phyloP scores from a whole-genome alignment of 2,888 invertebrate species.

The Drosophila recens region DNA sequence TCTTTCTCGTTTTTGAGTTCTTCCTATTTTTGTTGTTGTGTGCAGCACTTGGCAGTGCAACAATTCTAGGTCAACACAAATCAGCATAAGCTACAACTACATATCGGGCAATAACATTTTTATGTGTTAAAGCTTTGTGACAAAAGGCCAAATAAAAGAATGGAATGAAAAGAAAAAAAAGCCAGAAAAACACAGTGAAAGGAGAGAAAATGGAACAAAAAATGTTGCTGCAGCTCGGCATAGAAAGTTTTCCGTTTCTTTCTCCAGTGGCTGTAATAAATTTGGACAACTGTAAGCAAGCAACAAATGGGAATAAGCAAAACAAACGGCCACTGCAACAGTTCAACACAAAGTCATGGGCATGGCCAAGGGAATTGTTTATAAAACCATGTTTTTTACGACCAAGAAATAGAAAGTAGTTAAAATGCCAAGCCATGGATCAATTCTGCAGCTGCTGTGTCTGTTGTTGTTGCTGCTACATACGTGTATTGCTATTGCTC shows the following conservation, averaged over 20 bases:
- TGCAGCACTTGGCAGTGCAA: constrained; percentile 33
- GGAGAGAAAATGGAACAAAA: constrained; percentile 15
- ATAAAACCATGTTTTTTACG: constrained; percentile 55
- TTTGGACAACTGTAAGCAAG: constrained; percentile 72
- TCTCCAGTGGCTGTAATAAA: constrained; percentile 60
- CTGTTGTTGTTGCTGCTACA: constrained; percentile 11
- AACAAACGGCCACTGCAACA: constrained; percentile 72
- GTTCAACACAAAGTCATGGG: constrained; percentile 57
- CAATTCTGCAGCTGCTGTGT: constrained; percentile 57
- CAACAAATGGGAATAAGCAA: constrained; percentile 77
- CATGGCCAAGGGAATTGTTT: constrained; percentile 46
- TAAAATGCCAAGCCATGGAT: constrained; percentile 61
- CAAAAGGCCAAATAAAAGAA: constrained; percentile 71
- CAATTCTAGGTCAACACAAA: constrained; percentile 74
- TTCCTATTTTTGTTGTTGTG: constrained; percentile 9
- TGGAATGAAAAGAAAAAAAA: constrained; percentile 20
- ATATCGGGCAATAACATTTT: constrained; percentile 79
- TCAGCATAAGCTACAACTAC: constrained; percentile 80
- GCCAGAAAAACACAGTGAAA: constrained; percentile 1
- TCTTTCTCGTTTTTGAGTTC: constrained; percentile 10
- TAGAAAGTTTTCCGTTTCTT: constrained; percentile 54
- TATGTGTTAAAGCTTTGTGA: constrained; percentile 79
- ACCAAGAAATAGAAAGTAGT: constrained; percentile 56
- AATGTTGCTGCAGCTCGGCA: constrained; percentile 58
- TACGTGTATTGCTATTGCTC: neutral